Percentiles rank a stretch among this genome's conserved stretches.
These are phyloP conservation scores for Aphodius granarius DNA, from an alignment of 2,888 invertebrate species.

Conservation along the genomic window DNA sequence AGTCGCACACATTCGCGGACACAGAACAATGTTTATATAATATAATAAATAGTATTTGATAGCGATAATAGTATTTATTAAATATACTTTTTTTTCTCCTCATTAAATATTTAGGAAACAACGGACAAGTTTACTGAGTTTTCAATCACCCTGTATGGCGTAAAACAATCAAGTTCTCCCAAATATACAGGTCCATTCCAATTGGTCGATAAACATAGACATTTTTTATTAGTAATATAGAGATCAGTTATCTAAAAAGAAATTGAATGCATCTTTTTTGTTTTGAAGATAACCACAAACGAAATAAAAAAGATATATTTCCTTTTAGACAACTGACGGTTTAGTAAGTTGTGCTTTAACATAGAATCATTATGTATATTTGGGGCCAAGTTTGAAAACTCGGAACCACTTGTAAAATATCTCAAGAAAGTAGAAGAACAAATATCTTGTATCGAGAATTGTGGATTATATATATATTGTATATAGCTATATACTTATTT, in stretches of 20 bases:
- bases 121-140: not conserved
- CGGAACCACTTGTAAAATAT: not conserved
- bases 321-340: no score
- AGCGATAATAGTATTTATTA: not conserved
- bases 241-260: no score
- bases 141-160: no score
- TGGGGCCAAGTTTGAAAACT: no score
- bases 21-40: not conserved
- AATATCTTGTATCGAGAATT: constrained; percentile 14
- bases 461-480: not conserved
- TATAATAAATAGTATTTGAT: not conserved
- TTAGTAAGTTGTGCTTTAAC: no score
- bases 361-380: no score
- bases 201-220: no score
- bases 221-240: no score
- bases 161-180: not conserved
- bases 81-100: not conserved
- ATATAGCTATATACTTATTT: not conserved
- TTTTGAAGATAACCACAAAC: no score
- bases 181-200: not conserved
- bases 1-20: not conserved
- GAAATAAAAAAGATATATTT: no score
- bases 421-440: constrained; percentile 10
- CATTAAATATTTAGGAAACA: not conserved
- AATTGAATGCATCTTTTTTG: no score